Conservation (phyloP, 2,888 invertebrate species). For the Cryptocheilus praepositus region DNA sequence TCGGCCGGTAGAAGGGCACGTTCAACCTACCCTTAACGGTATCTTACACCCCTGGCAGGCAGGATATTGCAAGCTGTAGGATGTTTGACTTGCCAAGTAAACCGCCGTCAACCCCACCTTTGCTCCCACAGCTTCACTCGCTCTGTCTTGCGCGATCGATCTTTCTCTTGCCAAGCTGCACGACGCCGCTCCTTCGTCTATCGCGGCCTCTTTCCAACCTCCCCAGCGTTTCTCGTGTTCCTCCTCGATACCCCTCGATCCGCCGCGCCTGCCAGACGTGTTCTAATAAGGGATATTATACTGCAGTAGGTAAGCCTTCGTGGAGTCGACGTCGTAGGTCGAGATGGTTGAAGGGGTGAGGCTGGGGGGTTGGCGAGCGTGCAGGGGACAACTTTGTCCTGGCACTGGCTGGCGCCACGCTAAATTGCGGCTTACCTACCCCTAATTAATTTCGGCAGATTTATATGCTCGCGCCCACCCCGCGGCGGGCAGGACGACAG, state of each 20-base stretch:
- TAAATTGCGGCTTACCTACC: constrained; percentile 63
- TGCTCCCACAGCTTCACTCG: neutral
- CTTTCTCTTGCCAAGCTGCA: no score
- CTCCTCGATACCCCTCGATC: constrained; percentile 25
- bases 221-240: constrained; percentile 15
- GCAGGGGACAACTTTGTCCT: constrained; percentile 29
- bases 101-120: constrained; percentile 33
- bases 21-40: constrained; percentile 58
- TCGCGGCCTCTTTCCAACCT: neutral
- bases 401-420: constrained; percentile 46
- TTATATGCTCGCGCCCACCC: constrained; percentile 43
- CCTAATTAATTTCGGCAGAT: constrained; percentile 59
- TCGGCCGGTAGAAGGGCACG: constrained; percentile 29
- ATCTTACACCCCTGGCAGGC: constrained; percentile 60
- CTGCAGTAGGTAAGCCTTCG: constrained; percentile 17
- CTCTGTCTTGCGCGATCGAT: no score
- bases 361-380: constrained; percentile 15
- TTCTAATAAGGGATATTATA: constrained; percentile 59
- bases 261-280: constrained; percentile 45
- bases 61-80: constrained; percentile 68
- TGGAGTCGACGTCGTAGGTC: neutral
- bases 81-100: constrained; percentile 70
- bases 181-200: constrained; percentile 8
- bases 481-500: constrained; percentile 22
- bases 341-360: constrained; percentile 5